Base-by-base conservation (phyloP, 2,888 invertebrate species). In the Thecophora atra region DNA sequence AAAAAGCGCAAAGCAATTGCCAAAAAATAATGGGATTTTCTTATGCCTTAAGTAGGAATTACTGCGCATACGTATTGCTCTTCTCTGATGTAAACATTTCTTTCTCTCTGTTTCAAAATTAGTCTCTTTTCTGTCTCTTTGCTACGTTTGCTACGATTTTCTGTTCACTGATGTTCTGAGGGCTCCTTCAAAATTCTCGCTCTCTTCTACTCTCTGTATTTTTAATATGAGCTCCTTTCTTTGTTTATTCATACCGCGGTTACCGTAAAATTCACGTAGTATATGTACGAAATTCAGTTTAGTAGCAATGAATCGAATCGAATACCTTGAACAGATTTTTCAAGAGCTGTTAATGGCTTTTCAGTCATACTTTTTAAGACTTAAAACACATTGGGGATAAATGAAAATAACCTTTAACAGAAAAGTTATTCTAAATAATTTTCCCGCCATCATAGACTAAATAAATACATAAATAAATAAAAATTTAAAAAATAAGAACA, bases 21-120 rank as follows among this genome's bases (percentile, higher is more conserved):
- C 24, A 44, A 24, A 19, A 69, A 69, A 69, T 69, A 69, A 3
- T 69, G 69, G 69, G 69, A 51, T 60, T 69, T 69, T 60, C 42
- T 51, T 7, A 30, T 58, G n/a, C n/a, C n/a, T 15, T 8, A 17
- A 15, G 11, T 60, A 17, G 17, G 37, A 37, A 2, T 37, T n/a
- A 65, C 24, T 26, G 65, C 65, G 65, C 65, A 65, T 26, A 52
- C 24, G 24, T 28, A n/a, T 65, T n/a, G 11, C 52, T 26, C n/a
- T 52, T 15, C 11, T 62, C 7, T 37, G 37, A 21, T 11, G 11
- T 24, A 5, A 1, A 6, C 1, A 52, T 6, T 13, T 1, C 52
- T 6, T 21, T 17, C 5, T 28, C 30, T 19, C 62, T n/a, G 30
- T 37, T 37, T 62, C 62, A 17, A n/a, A n/a, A 30, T 62, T 37